Percentiles rank a stretch among this genome's conserved stretches.
Conservation (phyloP, 1,140 invertebrate species). For the Acromyrmex heyeri region DNA sequence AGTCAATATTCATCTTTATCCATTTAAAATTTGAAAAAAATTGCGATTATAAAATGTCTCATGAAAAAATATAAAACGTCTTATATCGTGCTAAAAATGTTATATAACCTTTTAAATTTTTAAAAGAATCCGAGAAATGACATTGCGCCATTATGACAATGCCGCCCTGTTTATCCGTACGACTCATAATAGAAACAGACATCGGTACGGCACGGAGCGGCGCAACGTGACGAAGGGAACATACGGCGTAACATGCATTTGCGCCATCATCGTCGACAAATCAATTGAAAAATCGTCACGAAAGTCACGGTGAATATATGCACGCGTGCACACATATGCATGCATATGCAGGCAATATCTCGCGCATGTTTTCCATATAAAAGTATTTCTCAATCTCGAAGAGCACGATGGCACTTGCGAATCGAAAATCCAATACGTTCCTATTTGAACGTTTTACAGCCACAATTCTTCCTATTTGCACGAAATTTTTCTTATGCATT, state of each 20-base stretch:
- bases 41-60: not conserved
- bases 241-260: constrained; percentile 46
- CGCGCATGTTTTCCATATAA: constrained; percentile 36
- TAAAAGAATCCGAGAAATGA: not conserved
- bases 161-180: constrained; percentile 9
- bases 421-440: constrained; percentile 49
- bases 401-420: not conserved
- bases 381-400: constrained; percentile 49
- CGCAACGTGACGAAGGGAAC: constrained; percentile 1
- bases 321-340: not conserved
- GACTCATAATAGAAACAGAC: constrained; percentile 40
- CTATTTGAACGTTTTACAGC: not conserved
- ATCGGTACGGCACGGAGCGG: not conserved
- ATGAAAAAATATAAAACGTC: no score
- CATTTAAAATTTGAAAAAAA: not conserved
- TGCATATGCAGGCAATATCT: constrained; percentile 49
- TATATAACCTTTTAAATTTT: not conserved
- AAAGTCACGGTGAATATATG: constrained; percentile 43
- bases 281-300: constrained; percentile 60
- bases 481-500: not conserved
- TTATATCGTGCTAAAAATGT: not conserved
- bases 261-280: constrained; percentile 37
- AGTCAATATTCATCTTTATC: no score
- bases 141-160: constrained; percentile 28
- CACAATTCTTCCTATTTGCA: not conserved